Conservation (phyloP, 2,888 invertebrate genomes). For the Amblyteles armatorius region DNA sequence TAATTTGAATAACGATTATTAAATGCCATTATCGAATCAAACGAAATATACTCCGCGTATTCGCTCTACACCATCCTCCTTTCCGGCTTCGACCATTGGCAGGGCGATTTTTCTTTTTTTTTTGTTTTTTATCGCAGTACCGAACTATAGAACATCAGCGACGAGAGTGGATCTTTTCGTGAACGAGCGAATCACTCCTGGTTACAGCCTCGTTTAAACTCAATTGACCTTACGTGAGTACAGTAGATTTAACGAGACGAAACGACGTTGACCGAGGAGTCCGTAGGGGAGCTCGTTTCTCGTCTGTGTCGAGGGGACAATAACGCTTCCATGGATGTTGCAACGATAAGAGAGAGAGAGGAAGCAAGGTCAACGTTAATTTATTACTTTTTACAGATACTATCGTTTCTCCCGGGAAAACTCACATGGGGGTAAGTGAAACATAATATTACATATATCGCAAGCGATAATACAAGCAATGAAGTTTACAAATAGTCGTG, state of each 20-base stretch:
- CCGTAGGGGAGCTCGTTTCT: conserved; percentile 27
- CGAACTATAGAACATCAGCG: not conserved
- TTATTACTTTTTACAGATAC: conserved; percentile 28
- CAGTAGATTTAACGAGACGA: conserved; percentile 57
- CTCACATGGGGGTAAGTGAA: conserved; percentile 17
- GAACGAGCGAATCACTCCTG: conserved; percentile 33
- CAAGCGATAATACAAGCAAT: not conserved
- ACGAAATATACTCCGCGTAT: not conserved
- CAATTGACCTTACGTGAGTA: conserved; percentile 64
- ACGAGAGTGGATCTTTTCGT: conserved; percentile 23
- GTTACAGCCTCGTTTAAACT: conserved; percentile 45
- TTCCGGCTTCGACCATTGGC: not conserved
- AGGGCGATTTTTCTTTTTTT: not conserved
- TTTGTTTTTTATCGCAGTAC: not conserved
- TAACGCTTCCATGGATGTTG: conserved; percentile 28
- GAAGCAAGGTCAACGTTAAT: conserved; percentile 48
- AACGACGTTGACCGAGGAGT: conserved; percentile 46
- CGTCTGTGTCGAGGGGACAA: conserved; percentile 43
- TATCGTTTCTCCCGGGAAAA: not conserved
- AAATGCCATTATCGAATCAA: conserved; percentile 50
- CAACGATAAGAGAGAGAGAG: conserved; percentile 54
- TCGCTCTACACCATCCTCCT: not conserved
- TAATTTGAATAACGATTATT: conserved; percentile 52
- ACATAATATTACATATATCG: not conserved
- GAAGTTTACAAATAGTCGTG: not conserved